Percentiles rank a stretch among this genome's conserved stretches.
Evolutionary conservation across 2,113 vertebrate genomes (phyloP).

Genomic region (Perognathus longimembris): DNA sequence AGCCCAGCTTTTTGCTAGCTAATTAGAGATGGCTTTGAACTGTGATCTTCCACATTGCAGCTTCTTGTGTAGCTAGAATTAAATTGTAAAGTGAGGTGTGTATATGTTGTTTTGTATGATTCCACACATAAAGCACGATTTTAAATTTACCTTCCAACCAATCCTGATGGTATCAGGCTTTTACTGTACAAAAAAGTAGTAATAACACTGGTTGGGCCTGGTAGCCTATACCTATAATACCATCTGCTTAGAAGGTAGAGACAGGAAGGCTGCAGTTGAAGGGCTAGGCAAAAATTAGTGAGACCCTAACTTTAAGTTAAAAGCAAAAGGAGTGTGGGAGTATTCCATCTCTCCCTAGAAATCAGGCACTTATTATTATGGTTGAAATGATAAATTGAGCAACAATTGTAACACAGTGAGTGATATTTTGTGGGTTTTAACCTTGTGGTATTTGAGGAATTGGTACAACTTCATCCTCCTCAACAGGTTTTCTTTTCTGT

Average conservation of each 20-base stretch:
- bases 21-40: too few relatives aligned
- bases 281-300: neutral
- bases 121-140: neutral
- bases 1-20: too few relatives aligned
- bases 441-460: constrained; percentile 28
- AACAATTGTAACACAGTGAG: neutral
- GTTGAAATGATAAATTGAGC: constrained; percentile 55
- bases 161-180: neutral
- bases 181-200: neutral
- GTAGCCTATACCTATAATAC: neutral
- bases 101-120: constrained; percentile 3
- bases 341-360: constrained; percentile 49
- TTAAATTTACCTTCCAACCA: neutral
- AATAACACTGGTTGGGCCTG: neutral
- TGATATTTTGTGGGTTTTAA: constrained; percentile 19
- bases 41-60: too few relatives aligned
- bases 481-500: neutral
- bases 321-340: too few relatives aligned
- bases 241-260: neutral
- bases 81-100: neutral
- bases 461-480: neutral
- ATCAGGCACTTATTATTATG: constrained; percentile 3
- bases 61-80: neutral
- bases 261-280: neutral
- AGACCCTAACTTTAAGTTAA: neutral